A percentile compares a stretch with the other conserved stretches of the same genome.
Evolutionary conservation across 2,888 invertebrate genomes (phyloP).

Genomic region (Mythimna lalbum): DNA sequence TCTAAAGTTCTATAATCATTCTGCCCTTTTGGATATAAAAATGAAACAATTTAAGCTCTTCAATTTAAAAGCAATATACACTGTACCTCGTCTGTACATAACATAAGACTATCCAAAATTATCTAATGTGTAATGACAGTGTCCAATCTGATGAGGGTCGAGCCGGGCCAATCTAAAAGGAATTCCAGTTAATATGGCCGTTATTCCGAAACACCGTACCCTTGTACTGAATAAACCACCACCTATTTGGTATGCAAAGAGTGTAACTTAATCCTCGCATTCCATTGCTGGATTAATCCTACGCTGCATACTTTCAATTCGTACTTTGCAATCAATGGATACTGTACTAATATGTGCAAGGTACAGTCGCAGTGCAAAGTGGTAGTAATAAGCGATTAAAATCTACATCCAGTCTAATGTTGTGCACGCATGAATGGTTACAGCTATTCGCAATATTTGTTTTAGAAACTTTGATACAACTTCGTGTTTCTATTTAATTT

Average conservation of each 20-base stretch:
- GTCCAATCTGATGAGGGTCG: slow-evolving; percentile 86
- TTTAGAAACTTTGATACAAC: slow-evolving; percentile 63
- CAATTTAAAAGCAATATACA: slow-evolving; percentile 25
- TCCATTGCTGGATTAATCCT: slow-evolving; percentile 53
- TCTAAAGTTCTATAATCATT: slow-evolving; percentile 5
- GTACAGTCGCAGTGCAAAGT: slow-evolving; percentile 22
- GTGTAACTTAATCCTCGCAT: slow-evolving; percentile 20
- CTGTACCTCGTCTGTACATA: slow-evolving; percentile 67
- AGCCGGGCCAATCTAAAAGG: slow-evolving; percentile 81
- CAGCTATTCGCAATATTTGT: slow-evolving; percentile 68
- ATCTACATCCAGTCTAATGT: slow-evolving; percentile 67
- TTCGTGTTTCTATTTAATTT: slow-evolving; percentile 46
- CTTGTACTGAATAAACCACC: slow-evolving; percentile 60
- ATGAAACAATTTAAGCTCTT: slow-evolving; percentile 1
- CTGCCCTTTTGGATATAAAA: background rate
- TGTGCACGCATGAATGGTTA: slow-evolving; percentile 67
- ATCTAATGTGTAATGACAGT: slow-evolving; percentile 85
- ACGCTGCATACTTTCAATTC: background rate
- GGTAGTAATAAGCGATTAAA: slow-evolving; percentile 68
- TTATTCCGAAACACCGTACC: slow-evolving; percentile 76
- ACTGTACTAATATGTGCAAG: background rate
- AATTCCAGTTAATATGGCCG: slow-evolving; percentile 84
- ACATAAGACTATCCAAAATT: slow-evolving; percentile 78
- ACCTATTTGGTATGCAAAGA: slow-evolving; percentile 42
- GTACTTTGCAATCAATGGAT: slow-evolving; percentile 56